A percentile compares a stretch with the other conserved stretches of the same genome.
These are phyloP conservation scores for Craniophora ligustri DNA, from an alignment of 2,888 invertebrate species.

Conservation along the genomic window DNA sequence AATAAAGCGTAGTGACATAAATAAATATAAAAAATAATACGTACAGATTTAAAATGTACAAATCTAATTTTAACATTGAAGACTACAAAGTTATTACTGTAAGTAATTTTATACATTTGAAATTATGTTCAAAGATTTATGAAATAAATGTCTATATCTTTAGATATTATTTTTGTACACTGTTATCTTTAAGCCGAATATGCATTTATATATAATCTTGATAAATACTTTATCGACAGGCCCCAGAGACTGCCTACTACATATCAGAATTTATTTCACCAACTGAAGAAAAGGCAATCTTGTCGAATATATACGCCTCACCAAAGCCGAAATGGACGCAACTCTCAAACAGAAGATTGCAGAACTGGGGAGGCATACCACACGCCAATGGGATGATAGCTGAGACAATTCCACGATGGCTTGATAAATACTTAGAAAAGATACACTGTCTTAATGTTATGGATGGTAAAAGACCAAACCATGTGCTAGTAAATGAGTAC, in stretches of 20 bases:
- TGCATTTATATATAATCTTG: too few species aligned
- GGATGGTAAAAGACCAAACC: constrained; percentile 94
- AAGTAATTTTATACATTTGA: constrained; percentile 43
- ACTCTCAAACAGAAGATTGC: constrained; percentile 96
- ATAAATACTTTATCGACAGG: constrained; percentile 65
- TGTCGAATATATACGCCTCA: constrained; percentile 92
- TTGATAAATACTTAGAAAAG: constrained; percentile 91
- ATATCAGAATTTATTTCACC: constrained; percentile 95
- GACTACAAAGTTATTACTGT: constrained; percentile 55
- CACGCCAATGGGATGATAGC: constrained; percentile 97
- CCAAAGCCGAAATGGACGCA: constrained; percentile 99
- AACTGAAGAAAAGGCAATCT: constrained; percentile 91
- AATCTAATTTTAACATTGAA: constrained; percentile 37
- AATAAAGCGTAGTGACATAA: background rate
- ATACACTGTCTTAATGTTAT: constrained; percentile 92
- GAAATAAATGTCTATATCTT: constrained; percentile 15
- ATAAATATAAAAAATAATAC: background rate
- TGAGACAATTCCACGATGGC: constrained; percentile 96
- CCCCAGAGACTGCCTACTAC: constrained; percentile 92
- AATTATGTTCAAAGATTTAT: too few species aligned
- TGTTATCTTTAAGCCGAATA: too few species aligned
- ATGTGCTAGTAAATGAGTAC: constrained; percentile 98
- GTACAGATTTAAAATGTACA: constrained; percentile 25
- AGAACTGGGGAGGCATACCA: constrained; percentile 99
- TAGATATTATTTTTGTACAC: too few species aligned